Conservation (phyloP, 1,140 invertebrate genomes). For the Pseudomyrmex flavicornis region DNA sequence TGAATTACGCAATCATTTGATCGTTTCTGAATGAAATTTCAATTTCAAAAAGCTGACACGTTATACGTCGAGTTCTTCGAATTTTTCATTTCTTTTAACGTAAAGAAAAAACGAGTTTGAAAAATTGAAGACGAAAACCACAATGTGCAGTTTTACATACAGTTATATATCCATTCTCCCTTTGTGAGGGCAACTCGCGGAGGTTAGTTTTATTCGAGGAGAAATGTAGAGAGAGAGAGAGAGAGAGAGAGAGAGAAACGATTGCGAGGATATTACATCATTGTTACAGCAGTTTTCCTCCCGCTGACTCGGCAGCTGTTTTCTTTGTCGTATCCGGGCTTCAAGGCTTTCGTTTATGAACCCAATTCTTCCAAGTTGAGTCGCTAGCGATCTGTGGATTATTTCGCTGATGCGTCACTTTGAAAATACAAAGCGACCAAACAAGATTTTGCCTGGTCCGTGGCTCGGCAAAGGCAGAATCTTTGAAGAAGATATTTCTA, state of each 20-base stretch:
- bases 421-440: constrained; percentile 33
- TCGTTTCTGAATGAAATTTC: no score
- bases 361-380: constrained; percentile 41
- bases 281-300: constrained; percentile 36
- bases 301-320: constrained; percentile 52
- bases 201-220: constrained; percentile 25
- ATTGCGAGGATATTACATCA: constrained; percentile 51
- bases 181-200: constrained; percentile 15
- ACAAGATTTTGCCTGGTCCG: constrained; percentile 6
- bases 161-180: no score
- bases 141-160: no score
- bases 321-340: constrained; percentile 51
- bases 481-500: neutral
- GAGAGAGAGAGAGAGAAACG: constrained; percentile 42
- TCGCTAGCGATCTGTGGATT: constrained; percentile 24
- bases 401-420: constrained; percentile 46
- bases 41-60: no score
- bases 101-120: no score
- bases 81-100: no score
- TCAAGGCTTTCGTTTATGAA: constrained; percentile 50
- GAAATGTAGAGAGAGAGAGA: constrained; percentile 32
- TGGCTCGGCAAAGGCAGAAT: neutral
- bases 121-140: no score
- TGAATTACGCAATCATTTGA: no score
- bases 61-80: no score